These are phyloP conservation scores for Ypsolopha scabrella DNA, from an alignment of 2,888 invertebrate species.

Conservation along the genomic window DNA sequence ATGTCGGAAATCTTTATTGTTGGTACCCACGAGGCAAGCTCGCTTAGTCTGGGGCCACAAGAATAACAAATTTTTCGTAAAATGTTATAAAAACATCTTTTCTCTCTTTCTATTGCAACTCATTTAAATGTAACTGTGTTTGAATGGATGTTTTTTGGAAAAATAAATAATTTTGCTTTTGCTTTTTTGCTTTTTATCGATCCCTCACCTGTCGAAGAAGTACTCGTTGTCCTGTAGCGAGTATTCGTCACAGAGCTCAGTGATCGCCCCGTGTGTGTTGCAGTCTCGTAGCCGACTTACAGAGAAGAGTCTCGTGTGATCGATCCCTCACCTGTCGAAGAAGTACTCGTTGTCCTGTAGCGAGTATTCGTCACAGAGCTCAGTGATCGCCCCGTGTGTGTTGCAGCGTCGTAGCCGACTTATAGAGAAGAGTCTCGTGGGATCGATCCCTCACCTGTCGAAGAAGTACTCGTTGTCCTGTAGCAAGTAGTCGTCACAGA, in stretches of 20 bases:
- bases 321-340: slow-evolving; percentile 58
- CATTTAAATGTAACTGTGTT: too few species aligned
- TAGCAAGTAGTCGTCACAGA: slow-evolving; percentile 97
- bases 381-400: slow-evolving; percentile 94
- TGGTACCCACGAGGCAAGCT: too few species aligned
- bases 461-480: slow-evolving; percentile 99
- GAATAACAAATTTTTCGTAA: too few species aligned
- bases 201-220: slow-evolving; percentile 74
- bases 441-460: neutral
- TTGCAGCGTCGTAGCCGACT: slow-evolving; percentile 89
- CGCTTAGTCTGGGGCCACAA: too few species aligned
- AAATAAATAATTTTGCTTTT: too few species aligned
- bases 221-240: slow-evolving; percentile 93
- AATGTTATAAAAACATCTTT: too few species aligned
- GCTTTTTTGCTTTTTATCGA: too few species aligned
- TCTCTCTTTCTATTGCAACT: too few species aligned
- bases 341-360: slow-evolving; percentile 98
- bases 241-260: slow-evolving; percentile 97
- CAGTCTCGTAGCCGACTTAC: slow-evolving; percentile 83
- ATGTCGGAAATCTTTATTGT: too few species aligned
- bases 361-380: slow-evolving; percentile 97
- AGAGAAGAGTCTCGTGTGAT: neutral
- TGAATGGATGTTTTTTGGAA: too few species aligned
- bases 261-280: slow-evolving; percentile 95
- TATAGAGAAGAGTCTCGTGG: neutral